Percentiles rank a stretch among this genome's conserved stretches.
Evolutionary conservation across 1,140 invertebrate genomes (phyloP).

Genomic region (Nasonia giraulti): DNA sequence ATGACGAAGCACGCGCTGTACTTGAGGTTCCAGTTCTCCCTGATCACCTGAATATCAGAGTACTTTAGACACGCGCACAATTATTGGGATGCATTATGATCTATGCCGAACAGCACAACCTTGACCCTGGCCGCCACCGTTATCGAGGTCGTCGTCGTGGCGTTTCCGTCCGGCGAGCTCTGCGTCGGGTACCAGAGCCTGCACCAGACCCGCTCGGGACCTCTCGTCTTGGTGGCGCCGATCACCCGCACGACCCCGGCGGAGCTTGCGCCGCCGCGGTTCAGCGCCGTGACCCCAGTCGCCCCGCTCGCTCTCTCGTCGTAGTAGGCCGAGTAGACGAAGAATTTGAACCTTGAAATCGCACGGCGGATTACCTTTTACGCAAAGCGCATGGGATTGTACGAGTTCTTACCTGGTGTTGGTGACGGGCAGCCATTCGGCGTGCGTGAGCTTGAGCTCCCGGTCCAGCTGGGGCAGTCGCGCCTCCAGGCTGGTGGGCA

Average conservation of each 20-base stretch:
- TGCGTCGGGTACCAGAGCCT: constrained; percentile 83
- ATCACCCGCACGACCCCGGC: constrained; percentile 83
- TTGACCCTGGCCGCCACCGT: constrained; percentile 86
- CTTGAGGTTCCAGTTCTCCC: constrained; percentile 95
- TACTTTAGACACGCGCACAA: too few relatives aligned
- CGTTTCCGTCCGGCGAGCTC: constrained; percentile 58
- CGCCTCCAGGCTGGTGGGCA: constrained; percentile 69
- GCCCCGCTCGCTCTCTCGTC: constrained; percentile 82
- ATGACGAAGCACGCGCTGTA: constrained; percentile 94
- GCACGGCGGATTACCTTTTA: too few relatives aligned
- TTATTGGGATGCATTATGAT: too few relatives aligned
- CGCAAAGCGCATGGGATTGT: too few relatives aligned
- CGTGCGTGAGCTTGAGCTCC: constrained; percentile 67
- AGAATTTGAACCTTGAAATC: constrained; percentile 86
- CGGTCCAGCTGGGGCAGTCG: constrained; percentile 68
- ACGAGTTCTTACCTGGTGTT: constrained; percentile 65
- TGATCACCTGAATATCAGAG: constrained; percentile 78
- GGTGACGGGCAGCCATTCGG: constrained; percentile 72
- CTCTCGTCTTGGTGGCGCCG: constrained; percentile 89
- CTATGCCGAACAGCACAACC: constrained; percentile 68
- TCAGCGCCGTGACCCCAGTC: constrained; percentile 62
- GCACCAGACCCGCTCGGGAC: constrained; percentile 89
- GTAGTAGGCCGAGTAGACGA: constrained; percentile 92
- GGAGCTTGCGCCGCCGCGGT: constrained; percentile 65
- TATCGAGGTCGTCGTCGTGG: constrained; percentile 71